Percentiles rank a stretch among this genome's conserved stretches.
phyloP scores from a whole-genome alignment of 1,140 invertebrate species.

The Ooceraea biroi region DNA sequence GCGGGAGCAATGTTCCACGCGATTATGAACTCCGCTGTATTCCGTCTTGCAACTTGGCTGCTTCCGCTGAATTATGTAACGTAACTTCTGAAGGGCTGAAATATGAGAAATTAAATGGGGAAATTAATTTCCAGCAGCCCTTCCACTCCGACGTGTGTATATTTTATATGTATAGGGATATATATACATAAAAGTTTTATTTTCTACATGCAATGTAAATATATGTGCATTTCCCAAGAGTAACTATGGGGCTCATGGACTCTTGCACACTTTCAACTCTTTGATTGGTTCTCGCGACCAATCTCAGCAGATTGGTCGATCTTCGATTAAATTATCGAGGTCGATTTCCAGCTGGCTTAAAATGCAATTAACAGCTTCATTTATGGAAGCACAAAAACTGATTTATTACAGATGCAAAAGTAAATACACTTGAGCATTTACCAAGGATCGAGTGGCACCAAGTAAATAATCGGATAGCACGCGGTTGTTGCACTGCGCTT shows the following conservation, averaged over 20 bases:
- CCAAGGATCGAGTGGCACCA: constrained; percentile 18
- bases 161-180: too few relatives aligned
- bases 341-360: not conserved
- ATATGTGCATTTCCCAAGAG: too few relatives aligned
- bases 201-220: too few relatives aligned
- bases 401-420: not conserved
- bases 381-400: not conserved
- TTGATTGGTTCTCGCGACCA: too few relatives aligned
- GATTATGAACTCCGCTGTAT: constrained; percentile 30
- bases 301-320: too few relatives aligned
- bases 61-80: constrained; percentile 41
- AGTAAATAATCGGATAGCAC: constrained; percentile 48
- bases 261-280: too few relatives aligned
- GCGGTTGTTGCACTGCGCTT: constrained; percentile 36
- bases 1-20: constrained; percentile 9
- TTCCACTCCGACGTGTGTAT: not conserved
- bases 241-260: too few relatives aligned
- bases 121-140: constrained; percentile 34
- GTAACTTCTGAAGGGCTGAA: constrained; percentile 19
- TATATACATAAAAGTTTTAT: too few relatives aligned
- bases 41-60: constrained; percentile 21
- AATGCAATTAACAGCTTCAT: not conserved
- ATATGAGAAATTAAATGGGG: constrained; percentile 47
- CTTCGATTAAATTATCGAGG: not conserved
- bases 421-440: constrained; percentile 41